Base-by-base conservation (phyloP, 92 coral and sea anemone genomes). In the Epizoanthus illoricatus region DNA sequence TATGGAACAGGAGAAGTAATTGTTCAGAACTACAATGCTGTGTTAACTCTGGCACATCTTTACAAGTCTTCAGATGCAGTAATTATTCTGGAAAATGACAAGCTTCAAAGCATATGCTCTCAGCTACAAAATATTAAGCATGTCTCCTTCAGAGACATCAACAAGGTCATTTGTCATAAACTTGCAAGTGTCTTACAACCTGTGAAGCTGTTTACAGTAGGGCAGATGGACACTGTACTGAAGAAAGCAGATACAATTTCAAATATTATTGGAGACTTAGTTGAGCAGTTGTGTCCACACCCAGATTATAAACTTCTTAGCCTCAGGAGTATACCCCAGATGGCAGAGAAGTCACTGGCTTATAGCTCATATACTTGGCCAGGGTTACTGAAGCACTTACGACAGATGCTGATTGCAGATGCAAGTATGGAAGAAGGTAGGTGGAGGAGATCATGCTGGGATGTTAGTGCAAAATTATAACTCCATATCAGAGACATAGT, bases 341-440 rank as follows among this genome's bases (percentile, higher is more conserved):
- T 97, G 93, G 91, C 99, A 15, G 94, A 97, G 68, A 84, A 70
- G n/a, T 97, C 99, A 18, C 66, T 97, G 23, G 98, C 91, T 16
- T 97, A 94, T 84, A 97, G 98, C 57, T 88, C 97, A 12, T 97
- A 86, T 73, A 90, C 90, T 17, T 97, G 99, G 99, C 42, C 95
- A 33, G 97, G 97, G 70, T 86, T 97, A 36, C 67, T 97, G 4
- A 97, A 97, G 75, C 99, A 97, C 76, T 81, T 92, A 49, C 87
- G 97, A 11, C 99, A 97, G 74, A 97, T 97, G 99, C 86, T 97
- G 57, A 93, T 97, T 75, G 99, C 99, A 54, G 91, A 97, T 94
- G 99, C 99, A 65, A 91, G 90, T 79, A 97, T 97, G 99, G 99
- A 97, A 65, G 98, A 93, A 90, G 99, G 99, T 97, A 80, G 54